phyloP scores from a whole-genome alignment of 2,888 invertebrate species.

The Hedychridium roseum region DNA sequence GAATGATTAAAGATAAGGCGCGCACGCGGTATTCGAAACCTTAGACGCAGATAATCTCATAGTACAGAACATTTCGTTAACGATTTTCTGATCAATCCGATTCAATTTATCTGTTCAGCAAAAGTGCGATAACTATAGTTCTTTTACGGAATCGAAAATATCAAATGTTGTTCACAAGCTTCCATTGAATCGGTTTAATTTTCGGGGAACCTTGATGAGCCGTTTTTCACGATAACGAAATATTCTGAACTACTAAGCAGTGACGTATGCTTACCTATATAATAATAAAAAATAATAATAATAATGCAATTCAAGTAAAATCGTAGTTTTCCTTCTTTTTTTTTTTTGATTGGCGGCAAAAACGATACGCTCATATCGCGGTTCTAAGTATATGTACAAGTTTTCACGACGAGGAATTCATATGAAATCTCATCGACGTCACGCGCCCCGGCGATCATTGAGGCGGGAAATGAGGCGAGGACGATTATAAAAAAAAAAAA shows the following conservation, averaged over 20 bases:
- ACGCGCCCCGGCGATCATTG: neutral
- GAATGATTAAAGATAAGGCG: constrained; percentile 58
- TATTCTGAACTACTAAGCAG: no score
- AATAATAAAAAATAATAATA: constrained; percentile 26
- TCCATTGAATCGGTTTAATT: no score
- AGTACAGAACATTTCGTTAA: no score
- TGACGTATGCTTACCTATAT: constrained; percentile 17
- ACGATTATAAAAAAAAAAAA: no score
- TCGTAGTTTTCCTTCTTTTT: constrained; percentile 10
- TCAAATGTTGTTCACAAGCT: no score
- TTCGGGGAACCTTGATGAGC: no score
- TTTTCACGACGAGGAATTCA: neutral
- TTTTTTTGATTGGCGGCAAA: constrained; percentile 17
- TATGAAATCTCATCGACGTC: neutral
- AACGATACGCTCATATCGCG: constrained; percentile 8
- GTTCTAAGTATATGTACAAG: constrained; percentile 16
- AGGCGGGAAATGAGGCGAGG: neutral
- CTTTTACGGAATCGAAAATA: no score
- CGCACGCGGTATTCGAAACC: constrained; percentile 26
- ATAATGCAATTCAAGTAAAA: constrained; percentile 6
- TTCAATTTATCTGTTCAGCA: no score
- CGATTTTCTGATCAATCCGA: no score
- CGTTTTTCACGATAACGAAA: no score
- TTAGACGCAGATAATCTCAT: no score
- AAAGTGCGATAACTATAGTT: no score